Evolutionary conservation across 1,140 invertebrate genomes (phyloP), one percentile per base, ranked within the genome.

Genomic region (Drosophila bipectinata): DNA sequence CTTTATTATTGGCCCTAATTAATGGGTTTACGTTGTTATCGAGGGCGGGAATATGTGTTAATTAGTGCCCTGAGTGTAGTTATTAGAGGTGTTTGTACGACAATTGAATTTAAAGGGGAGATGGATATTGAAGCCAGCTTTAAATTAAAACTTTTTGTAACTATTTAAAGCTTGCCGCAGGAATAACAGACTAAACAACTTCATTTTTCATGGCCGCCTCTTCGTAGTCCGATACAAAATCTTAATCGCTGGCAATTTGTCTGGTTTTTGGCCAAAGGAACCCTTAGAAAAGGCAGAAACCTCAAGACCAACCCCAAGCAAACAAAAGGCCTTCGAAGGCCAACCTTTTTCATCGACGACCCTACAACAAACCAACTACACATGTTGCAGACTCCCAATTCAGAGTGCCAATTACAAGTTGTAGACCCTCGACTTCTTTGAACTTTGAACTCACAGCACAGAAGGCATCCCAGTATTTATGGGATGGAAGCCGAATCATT

Each of bases 241-340:
- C 82, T 79, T 79, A 87, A 87, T 87, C 78, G 82, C 24, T 45
- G 48, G 66, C 82, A 87, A 87, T 87, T 87, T 87, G 82, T 88
- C 75, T 75, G 66, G 15, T 47, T 8, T 9, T 21, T 10, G 18
- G 15, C 18, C 4, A 21, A 52, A 61, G 47, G 26, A 60, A 60
- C 55, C 74, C 57, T 48, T 37, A 59, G 34, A 69, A 58, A 32
- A 41, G 30, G 34, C 49, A 77, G 61, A 61, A 74, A 69, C 39
- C 73, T 59, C 54, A 77, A 51, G 30, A 71, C 21, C 59, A 66
- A 59, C 53, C 67, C 53, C 58, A 59, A 55, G 32, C 54, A 14
- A 57, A 77, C 56, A 67, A 79, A 72, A 51, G 47, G 51, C 48
- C 39, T 57, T 75, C 67, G 56, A 55, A 60, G 15, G 47, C 53